These are phyloP conservation scores for Rotaria magnacalcarata DNA, from an alignment of 2,888 invertebrate species.

Conservation along the genomic window DNA sequence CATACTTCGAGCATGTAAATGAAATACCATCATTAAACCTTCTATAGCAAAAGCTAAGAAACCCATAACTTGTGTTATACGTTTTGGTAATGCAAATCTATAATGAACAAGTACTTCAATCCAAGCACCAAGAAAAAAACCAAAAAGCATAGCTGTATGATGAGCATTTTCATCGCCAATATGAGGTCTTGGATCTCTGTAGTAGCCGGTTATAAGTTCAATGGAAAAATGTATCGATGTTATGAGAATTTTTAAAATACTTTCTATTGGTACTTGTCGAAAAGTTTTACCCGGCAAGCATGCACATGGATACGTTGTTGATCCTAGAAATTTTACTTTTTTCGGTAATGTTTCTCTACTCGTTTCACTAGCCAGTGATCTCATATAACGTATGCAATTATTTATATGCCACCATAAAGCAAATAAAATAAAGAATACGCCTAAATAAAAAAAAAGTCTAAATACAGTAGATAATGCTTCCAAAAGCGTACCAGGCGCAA, in stretches of 20 bases:
- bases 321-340: not conserved
- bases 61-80: constrained; percentile 57
- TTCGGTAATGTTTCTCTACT: not conserved
- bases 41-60: constrained; percentile 60
- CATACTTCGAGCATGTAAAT: constrained; percentile 59
- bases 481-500: not conserved
- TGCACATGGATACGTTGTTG: not conserved
- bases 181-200: not conserved
- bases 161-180: constrained; percentile 39
- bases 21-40: constrained; percentile 61
- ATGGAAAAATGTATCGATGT: constrained; percentile 38
- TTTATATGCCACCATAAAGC: constrained; percentile 19
- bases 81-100: constrained; percentile 40
- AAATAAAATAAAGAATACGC: not conserved
- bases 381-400: not conserved
- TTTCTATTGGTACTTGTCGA: not conserved
- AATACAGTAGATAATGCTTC: not conserved
- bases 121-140: constrained; percentile 41
- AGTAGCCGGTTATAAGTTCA: constrained; percentile 35
- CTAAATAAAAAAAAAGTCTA: not conserved
- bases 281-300: not conserved
- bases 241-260: constrained; percentile 30
- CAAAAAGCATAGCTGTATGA: constrained; percentile 44
- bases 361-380: not conserved
- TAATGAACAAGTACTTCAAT: constrained; percentile 45